phyloP scores from a whole-genome alignment of 2,113 vertebrate genomes.

The Albula goreensis region DNA sequence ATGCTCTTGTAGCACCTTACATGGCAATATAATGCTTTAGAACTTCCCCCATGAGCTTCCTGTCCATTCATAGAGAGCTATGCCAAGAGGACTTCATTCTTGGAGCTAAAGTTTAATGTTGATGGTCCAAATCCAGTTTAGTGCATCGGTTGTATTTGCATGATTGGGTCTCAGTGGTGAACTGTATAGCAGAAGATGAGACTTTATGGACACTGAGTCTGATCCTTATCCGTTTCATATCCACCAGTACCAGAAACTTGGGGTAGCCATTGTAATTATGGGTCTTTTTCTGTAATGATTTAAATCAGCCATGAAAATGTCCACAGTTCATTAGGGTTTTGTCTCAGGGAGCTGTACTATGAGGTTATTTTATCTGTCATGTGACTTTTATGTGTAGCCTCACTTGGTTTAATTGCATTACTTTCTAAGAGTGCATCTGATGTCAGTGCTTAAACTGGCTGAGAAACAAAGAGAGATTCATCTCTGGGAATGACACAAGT shows the following conservation, averaged over 20 bases:
- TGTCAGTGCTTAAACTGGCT: conserved; percentile 30
- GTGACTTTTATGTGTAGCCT: conserved; percentile 54
- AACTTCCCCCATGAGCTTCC: too few species aligned
- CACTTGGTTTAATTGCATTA: conserved; percentile 47
- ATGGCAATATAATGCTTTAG: too few species aligned
- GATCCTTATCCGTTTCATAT: background rate
- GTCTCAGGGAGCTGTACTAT: background rate
- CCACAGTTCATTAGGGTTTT: background rate
- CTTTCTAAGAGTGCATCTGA: conserved; percentile 31
- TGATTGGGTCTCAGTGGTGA: too few species aligned
- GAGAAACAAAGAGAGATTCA: conserved; percentile 23
- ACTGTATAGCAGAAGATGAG: background rate
- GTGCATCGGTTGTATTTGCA: too few species aligned
- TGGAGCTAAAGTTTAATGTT: too few species aligned
- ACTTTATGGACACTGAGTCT: background rate
- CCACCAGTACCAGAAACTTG: background rate
- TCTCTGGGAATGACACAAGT: conserved; percentile 15
- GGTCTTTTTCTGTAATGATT: background rate
- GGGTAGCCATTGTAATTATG: background rate
- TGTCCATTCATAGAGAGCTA: too few species aligned
- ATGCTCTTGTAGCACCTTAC: too few species aligned
- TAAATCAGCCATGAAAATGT: background rate
- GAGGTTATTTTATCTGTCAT: conserved; percentile 27
- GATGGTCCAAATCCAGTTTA: too few species aligned
- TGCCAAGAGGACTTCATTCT: too few species aligned